A percentile compares a stretch with the other conserved stretches of the same genome.
Conservation (phyloP, 2,797 vertebrate species). For the Danio albolineatus region DNA sequence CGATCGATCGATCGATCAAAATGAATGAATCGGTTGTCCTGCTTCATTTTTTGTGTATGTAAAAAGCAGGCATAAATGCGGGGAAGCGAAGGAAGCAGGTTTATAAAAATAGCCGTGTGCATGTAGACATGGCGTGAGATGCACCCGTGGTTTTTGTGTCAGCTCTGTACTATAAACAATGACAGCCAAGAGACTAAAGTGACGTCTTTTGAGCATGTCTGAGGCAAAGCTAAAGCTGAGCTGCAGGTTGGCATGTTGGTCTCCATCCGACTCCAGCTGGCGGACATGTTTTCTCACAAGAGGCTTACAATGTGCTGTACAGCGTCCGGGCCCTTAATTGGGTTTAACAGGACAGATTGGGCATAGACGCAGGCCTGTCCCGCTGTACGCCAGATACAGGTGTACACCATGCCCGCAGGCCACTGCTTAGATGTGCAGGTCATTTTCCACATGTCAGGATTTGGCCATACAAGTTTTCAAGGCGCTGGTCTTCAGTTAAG, state of each 20-base stretch:
- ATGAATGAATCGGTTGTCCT: too few relatives aligned
- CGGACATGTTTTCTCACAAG: conserved; percentile 68
- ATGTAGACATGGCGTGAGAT: too few relatives aligned
- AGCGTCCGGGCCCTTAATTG: conserved; percentile 67
- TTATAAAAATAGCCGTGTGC: too few relatives aligned
- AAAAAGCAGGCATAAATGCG: too few relatives aligned
- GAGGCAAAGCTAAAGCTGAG: conserved; percentile 15
- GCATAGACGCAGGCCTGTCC: conserved; percentile 63
- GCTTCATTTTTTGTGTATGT: too few relatives aligned
- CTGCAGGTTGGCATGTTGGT: conserved; percentile 62
- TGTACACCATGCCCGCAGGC: conserved; percentile 65
- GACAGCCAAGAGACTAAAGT: too few relatives aligned
- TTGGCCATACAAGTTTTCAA: conserved; percentile 13
- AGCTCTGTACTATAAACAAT: too few relatives aligned
- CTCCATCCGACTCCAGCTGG: conserved; percentile 68
- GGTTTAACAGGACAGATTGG: conserved; percentile 69
- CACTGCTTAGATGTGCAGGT: conserved; percentile 65
- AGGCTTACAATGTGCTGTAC: conserved; percentile 68
- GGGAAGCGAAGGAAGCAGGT: too few relatives aligned
- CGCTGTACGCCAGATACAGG: conserved; percentile 70
- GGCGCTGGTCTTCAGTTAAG: conserved; percentile 20
- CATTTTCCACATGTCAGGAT: conserved; percentile 48
- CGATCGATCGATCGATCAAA: too few relatives aligned
- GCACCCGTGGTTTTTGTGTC: too few relatives aligned
- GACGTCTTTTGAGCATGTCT: not conserved